Evolutionary conservation across 2,797 vertebrate species (phyloP), one percentile per base, ranked within the genome.

Genomic region (Girardinus metallicus): DNA sequence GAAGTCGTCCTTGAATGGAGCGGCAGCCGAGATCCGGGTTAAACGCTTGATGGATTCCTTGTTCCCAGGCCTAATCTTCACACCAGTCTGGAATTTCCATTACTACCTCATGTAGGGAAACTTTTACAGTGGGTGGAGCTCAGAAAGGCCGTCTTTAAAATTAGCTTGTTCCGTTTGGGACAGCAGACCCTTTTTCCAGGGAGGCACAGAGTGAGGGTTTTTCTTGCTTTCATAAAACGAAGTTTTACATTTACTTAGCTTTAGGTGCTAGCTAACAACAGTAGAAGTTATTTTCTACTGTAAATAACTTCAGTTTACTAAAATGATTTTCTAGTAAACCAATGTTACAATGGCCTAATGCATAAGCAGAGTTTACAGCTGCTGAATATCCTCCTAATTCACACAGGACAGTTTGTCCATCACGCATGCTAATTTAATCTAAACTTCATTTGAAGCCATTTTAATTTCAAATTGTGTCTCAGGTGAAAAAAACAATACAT

Each of bases 41-140:
- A 46, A 84, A 80, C 60, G 66, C 43, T 83, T 80, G 74, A 55
- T 36, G 7, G 83, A 77, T 86, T 86, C 81, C 87, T 91, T 83
- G 87, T 86, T 90, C 77, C 73, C 62, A 8, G 44, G 74, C 76
- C 66, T 73, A 82, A 89, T 91, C 82, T 90, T 87, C 85, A 87
- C 91, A 91, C 73, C 66, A 51, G 83, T 44, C 83, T 91, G 91
- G 89, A 93, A 84, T 93, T 93, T 86, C 87, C 86, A 90, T 91
- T 89, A 90, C 80, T 89, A 89, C 74, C 75, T 53, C 78, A 36
- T 66, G 72, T 4, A 34, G 36, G 34, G 36, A 43, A 43, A 47
- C 70, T 77, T 75, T 78, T 73, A 83, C 68, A 76, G 82, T 84
- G 85, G 92, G 88, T 29, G 91, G 77, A 88, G 74, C 43, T 13